phyloP scores from a whole-genome alignment of 2,797 vertebrate genomes.

The Otolemur crassicaudatus region DNA sequence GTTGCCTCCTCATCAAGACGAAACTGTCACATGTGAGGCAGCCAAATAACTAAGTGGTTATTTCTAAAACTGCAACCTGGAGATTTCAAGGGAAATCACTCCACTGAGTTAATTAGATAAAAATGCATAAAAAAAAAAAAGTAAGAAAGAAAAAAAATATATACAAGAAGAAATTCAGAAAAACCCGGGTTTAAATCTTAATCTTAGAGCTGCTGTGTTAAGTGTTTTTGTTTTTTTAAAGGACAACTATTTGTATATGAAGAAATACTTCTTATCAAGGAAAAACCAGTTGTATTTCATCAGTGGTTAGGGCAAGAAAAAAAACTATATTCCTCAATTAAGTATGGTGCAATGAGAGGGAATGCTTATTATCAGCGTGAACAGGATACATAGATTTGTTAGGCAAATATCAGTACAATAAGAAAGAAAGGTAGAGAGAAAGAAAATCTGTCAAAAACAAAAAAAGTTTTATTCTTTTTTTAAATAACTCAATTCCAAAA shows the following conservation, averaged over 20 bases:
- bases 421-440: slow-evolving; percentile 33
- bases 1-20: slow-evolving; percentile 37
- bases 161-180: neutral
- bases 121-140: neutral
- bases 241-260: neutral
- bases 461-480: neutral
- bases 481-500: slow-evolving; percentile 40
- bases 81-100: neutral
- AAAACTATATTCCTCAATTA: neutral
- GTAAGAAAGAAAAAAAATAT: too few species aligned
- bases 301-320: neutral
- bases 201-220: neutral
- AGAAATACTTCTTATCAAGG: neutral
- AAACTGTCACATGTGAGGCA: neutral
- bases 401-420: neutral
- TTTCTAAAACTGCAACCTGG: neutral
- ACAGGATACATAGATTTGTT: neutral
- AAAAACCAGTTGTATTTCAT: neutral
- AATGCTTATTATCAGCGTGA: neutral
- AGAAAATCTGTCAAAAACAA: slow-evolving; percentile 40
- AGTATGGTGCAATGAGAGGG: neutral
- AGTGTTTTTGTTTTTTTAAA: neutral
- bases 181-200: neutral
- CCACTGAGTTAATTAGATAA: neutral
- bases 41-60: neutral